Evolutionary conservation across 2,797 vertebrate genomes (phyloP), one percentile per base, ranked within the genome.

Genomic region (Enteromius radiatus): DNA sequence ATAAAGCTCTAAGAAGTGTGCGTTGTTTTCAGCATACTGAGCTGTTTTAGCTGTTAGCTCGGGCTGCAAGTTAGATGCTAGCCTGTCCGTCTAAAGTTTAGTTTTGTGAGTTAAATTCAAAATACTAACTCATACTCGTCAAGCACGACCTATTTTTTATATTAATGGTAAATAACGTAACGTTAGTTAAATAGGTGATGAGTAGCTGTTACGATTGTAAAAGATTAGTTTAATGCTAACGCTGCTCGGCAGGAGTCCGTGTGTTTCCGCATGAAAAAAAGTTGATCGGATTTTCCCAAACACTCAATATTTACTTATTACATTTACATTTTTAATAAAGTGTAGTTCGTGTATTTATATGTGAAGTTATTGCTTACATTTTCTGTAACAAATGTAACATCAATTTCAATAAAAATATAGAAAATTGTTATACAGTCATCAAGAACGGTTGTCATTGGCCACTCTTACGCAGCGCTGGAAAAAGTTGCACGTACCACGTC

Each of bases 261-360:
- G 23, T 47, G 43, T 71, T 71, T 71, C 69, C 69, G 69, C 43
- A 28, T 21, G 6, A 43, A 23, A 47, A 45, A 70, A 43, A 43
- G n/a, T 43, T n/a, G 10, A 5, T 26, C 26, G 7, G 17, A 26
- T 7, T 70, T 17, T 69, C 26, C 23, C 41, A 26, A 28, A 70
- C 23, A 70, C 6, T 43, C n/a, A 8, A 47, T 45, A 17, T 47
- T 70, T 45, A 26, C 3, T 4, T 15, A 23, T 21, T 71, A 4
- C 23, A 59, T 26, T 59, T 10, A 23, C n/a, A 56, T 14, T 28
- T 21, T 9, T 6, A 5, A 49, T 5, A 49, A 33, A 31, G 43
- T 1, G 0, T 12, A 0, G 68, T 47, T 52, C 9, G 3, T 21
- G 33, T 73, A 0, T 73, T 21, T 49, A 73, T 21, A 52, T 52